phyloP scores from a whole-genome alignment of 2,888 invertebrate genomes.

The Lepidonotus clava region DNA sequence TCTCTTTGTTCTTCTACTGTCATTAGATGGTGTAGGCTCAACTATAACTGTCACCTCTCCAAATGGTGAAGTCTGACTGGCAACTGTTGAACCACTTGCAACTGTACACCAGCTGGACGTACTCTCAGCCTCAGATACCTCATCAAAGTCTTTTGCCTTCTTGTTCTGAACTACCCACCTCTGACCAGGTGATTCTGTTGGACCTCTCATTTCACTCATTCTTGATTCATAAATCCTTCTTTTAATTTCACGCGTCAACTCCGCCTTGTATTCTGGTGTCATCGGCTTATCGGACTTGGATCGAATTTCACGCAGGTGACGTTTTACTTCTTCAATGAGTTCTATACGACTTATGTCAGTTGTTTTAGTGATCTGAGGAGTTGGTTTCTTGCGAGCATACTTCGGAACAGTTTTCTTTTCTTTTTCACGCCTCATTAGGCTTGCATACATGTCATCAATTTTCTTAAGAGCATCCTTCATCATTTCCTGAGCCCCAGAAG shows the following conservation, averaged over 20 bases:
- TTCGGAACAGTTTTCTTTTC: slow-evolving; percentile 11
- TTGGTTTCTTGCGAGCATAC: slow-evolving; percentile 23
- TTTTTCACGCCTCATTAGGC: background rate
- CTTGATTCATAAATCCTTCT: slow-evolving; percentile 44
- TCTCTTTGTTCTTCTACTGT: background rate
- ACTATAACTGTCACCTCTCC: slow-evolving; percentile 35
- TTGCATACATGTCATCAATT: slow-evolving; percentile 46
- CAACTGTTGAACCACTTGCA: slow-evolving; percentile 17
- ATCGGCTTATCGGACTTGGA: background rate
- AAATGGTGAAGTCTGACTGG: slow-evolving; percentile 20
- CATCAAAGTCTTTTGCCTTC: slow-evolving; percentile 33
- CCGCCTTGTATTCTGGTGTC: slow-evolving; percentile 38
- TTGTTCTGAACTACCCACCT: slow-evolving; percentile 26
- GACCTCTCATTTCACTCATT: background rate
- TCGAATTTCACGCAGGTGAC: slow-evolving; percentile 2
- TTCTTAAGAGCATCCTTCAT: slow-evolving; percentile 35
- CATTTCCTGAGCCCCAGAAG: slow-evolving; percentile 22
- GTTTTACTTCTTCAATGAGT: slow-evolving; percentile 28
- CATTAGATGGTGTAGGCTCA: background rate
- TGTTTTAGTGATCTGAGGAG: background rate
- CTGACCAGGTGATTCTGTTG: slow-evolving; percentile 3
- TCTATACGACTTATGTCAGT: background rate
- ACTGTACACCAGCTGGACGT: slow-evolving; percentile 47
- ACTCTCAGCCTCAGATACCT: slow-evolving; percentile 34
- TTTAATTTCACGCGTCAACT: slow-evolving; percentile 30